Evolutionary conservation across 2,888 invertebrate species (phyloP).

Genomic region (Steinernema scapterisci): DNA sequence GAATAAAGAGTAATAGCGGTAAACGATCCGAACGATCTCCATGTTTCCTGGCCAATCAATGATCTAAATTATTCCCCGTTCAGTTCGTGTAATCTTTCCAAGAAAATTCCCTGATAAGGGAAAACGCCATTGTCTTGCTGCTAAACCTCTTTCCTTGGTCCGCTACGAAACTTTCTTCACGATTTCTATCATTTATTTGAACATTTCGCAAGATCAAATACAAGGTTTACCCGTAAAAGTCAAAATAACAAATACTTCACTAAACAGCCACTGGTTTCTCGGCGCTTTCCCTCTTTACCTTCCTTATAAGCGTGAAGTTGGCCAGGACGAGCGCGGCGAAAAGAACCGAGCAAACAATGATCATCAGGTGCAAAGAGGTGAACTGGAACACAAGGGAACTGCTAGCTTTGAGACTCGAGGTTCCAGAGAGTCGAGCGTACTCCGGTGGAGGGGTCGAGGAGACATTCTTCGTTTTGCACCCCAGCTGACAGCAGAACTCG

Average conservation of each 20-base stretch:
- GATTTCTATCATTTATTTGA: too few relatives aligned
- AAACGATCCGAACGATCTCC: too few relatives aligned
- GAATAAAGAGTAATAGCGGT: too few relatives aligned
- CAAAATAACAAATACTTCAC: background rate
- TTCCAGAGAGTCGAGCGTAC: background rate
- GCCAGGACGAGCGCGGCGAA: background rate
- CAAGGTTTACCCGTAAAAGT: background rate
- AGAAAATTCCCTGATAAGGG: too few relatives aligned
- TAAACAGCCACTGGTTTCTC: background rate
- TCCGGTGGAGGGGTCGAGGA: background rate
- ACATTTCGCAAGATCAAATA: background rate
- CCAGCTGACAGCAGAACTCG: constrained; percentile 26
- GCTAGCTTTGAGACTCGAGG: background rate
- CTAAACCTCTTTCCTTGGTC: too few relatives aligned
- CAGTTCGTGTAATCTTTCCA: too few relatives aligned
- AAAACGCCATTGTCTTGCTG: too few relatives aligned
- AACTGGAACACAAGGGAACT: background rate
- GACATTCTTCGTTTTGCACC: background rate
- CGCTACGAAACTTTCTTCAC: too few relatives aligned
- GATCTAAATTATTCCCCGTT: too few relatives aligned
- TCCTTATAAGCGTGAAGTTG: background rate
- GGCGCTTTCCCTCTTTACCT: background rate
- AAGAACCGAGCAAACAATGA: background rate
- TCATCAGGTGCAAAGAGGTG: background rate
- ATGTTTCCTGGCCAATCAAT: too few relatives aligned